These are phyloP conservation scores for Plagiodera versicolora DNA, from an alignment of 2,888 invertebrate genomes.

Conservation along the genomic window DNA sequence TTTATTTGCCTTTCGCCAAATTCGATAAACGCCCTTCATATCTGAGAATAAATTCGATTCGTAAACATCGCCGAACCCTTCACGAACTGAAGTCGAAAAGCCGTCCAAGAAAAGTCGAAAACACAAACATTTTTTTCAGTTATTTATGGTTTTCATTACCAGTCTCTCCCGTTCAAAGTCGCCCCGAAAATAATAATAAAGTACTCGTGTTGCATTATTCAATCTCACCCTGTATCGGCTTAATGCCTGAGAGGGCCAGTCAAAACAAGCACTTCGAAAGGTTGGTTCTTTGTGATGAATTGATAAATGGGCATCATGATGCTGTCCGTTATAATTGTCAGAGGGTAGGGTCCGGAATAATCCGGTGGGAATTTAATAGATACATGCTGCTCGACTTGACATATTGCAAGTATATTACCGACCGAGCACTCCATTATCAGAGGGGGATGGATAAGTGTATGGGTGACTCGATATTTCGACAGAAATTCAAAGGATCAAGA, in stretches of 20 bases:
- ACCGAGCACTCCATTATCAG: not conserved
- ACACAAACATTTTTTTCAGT: no score
- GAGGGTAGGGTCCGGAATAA: not conserved
- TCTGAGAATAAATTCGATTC: no score
- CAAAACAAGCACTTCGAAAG: not conserved
- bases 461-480: not conserved
- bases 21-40: no score
- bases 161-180: no score
- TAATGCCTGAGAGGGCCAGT: not conserved
- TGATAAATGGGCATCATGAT: not conserved
- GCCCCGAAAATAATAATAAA: not conserved
- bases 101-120: no score
- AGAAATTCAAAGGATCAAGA: not conserved
- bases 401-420: not conserved
- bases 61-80: no score
- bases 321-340: not conserved
- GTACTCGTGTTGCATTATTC: not conserved
- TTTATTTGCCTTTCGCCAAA: no score
- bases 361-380: not conserved
- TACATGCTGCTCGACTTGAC: not conserved
- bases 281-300: not conserved
- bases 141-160: no score
- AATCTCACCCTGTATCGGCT: not conserved
- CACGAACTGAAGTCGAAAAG: no score
- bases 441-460: not conserved